phyloP scores from a whole-genome alignment of 2,113 vertebrate species.

The Tragelaphus strepsiceros region DNA sequence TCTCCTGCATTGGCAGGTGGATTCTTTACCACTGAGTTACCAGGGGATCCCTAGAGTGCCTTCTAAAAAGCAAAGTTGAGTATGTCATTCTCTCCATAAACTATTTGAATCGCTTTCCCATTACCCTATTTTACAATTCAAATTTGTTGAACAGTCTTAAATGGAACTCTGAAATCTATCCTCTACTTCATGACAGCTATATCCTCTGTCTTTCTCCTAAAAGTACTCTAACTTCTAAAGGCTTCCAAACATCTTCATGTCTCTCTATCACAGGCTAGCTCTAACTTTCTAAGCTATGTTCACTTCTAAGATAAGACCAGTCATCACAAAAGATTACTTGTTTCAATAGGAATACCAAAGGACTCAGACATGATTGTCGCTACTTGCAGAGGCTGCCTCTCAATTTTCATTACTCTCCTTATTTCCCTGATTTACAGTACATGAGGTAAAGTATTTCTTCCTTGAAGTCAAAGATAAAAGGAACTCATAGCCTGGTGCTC shows the following conservation, averaged over 20 bases:
- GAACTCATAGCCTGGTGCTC: not conserved
- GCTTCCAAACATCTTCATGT: not conserved
- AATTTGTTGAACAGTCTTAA: not conserved
- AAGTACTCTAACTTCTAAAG: not conserved
- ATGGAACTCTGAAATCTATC: not conserved
- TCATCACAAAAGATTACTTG: not conserved
- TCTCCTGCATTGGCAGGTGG: not conserved
- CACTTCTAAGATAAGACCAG: not conserved
- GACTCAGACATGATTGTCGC: not conserved
- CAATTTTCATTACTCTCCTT: not conserved
- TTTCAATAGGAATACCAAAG: not conserved
- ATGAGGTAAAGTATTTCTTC: not conserved
- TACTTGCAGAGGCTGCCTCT: not conserved
- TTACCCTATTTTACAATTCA: not conserved
- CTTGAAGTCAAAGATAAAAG: not conserved
- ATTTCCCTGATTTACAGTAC: not conserved
- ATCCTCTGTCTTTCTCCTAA: not conserved
- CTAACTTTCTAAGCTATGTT: not conserved
- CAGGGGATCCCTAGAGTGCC: not conserved
- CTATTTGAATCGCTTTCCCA: not conserved
- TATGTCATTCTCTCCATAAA: not conserved
- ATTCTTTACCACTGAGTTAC: not conserved
- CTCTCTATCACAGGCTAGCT: not conserved
- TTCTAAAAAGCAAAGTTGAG: not conserved
- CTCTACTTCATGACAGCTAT: not conserved